Base-by-base conservation (phyloP, 2,797 vertebrate species). In the Microtus agrestis region DNA sequence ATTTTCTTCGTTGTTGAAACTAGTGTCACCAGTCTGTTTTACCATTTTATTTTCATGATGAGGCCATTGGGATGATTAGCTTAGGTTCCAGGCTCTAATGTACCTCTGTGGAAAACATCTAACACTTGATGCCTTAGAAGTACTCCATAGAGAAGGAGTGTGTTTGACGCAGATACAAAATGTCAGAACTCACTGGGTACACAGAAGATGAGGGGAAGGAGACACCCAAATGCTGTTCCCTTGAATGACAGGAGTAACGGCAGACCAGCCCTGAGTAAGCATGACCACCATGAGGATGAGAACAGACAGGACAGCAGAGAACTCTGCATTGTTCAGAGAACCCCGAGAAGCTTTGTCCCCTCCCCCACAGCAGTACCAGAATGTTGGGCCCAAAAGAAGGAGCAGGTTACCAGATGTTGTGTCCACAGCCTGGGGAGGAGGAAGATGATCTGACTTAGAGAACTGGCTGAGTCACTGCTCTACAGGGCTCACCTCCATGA, bases 381-480 rank as follows among this genome's bases (percentile, higher is more conserved):
- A 97, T 96, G 85, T 91, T 97, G 92, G 59, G 34, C 59, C 94
- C 96, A 51, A 94, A 92, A 95, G 95, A 93, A 96, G 71, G 81
- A 93, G 2, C 81, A 90, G 56, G 73, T 94, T 91, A 97, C 96
- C 40, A 37, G 95, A 37, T 97, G 87, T 46, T 97, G 87, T 46
- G 13, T n/a, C 21, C 61, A n/a, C 88, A 34, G 73, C 69, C 59
- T 89, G 29, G n/a, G 37, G 40, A 63, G 61, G 54, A 85, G 37
- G 54, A 76, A 95, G 73, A 76, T 65, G 84, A 51, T 56, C 84
- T 74, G 74, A 71, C 10, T 67, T 67, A 94, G 0, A 89, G 31
- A 65, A 89, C 43, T 85, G 61, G 29, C 34, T 69, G 25, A 90
- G 77, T 63, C 54, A 73, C 14, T 73, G 93, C 0, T 25, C 40